Evolutionary conservation across 2,113 vertebrate species (phyloP).

Genomic region (Lophius piscatorius): DNA sequence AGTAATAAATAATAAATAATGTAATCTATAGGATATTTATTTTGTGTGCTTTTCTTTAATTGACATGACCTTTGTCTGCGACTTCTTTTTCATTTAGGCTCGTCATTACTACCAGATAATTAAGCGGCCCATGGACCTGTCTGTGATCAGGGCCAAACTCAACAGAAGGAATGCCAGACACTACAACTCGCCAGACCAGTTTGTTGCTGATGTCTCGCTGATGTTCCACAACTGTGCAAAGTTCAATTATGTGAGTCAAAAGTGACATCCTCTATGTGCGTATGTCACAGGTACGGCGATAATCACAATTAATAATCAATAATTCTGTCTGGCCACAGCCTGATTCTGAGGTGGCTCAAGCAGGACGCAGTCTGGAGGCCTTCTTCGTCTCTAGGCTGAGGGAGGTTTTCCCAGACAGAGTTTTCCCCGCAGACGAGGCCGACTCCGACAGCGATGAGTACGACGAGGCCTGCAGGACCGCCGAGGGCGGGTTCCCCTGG

Average conservation of each 20-base stretch:
- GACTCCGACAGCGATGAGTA: constrained; percentile 92
- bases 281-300: background rate
- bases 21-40: too few species aligned
- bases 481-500: constrained; percentile 85
- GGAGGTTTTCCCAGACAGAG: constrained; percentile 87
- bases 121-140: constrained; percentile 98
- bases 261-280: background rate
- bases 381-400: constrained; percentile 89
- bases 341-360: constrained; percentile 96
- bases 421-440: constrained; percentile 81
- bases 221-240: constrained; percentile 99
- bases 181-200: constrained; percentile 87
- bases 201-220: constrained; percentile 91
- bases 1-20: too few species aligned
- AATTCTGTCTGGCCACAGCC: constrained; percentile 76
- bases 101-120: constrained; percentile 99
- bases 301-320: too few species aligned
- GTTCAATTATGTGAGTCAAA: constrained; percentile 94
- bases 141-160: constrained; percentile 89
- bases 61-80: background rate
- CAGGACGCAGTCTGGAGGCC: constrained; percentile 88
- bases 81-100: constrained; percentile 79
- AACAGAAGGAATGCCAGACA: constrained; percentile 84
- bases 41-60: too few species aligned
- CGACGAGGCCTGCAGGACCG: constrained; percentile 79